Base-by-base conservation (phyloP, 2,113 vertebrate species). In the Hydrochoerus hydrochaeris region DNA sequence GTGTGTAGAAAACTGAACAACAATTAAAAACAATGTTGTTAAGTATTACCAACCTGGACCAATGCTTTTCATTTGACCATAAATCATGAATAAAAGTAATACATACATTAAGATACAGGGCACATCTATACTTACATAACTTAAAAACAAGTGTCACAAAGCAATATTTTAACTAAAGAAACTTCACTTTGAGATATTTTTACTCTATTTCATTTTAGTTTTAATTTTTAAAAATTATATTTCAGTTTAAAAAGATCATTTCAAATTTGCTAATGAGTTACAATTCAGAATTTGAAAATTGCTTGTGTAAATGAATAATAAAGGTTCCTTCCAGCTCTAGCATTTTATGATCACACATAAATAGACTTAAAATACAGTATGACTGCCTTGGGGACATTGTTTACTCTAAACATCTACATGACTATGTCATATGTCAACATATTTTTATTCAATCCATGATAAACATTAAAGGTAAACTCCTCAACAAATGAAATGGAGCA, bases 331-430 rank as follows among this genome's bases (percentile, higher is more conserved):
- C n/a, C 16, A 84, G 10, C 16, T 60, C 10, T 71, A 58, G 30
- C 10, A 10, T 83, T 85, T 92, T 83, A 77, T 57, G 84, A 88
- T 57, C 49, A 62, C 8, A 26, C 20, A 19, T 12, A 8, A 82
- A 77, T 54, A 38, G 65, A 94, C 65, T 49, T 63, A 38, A 95
- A 95, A 88, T 14, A 26, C 24, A 49, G 44, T 49, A 30, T 44
- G 11, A 78, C 80, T 91, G 91, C 81, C 73, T 67, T 32, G 38
- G 11, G 67, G 85, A 75, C 30, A 67, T 35, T 89, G 32, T 90
- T 10, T 19, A n/a, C 0, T 44, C 60, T 80, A 2, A 16, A 46
- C 11, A 28, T 62, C 32, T 63, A 35, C 3, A 1, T 0, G 19
- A 78, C 32, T 54, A 24, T n/a, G 28, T 30, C 54, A 73, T 22